phyloP scores from a whole-genome alignment of 1,140 invertebrate species.

The Hestina assimilis region DNA sequence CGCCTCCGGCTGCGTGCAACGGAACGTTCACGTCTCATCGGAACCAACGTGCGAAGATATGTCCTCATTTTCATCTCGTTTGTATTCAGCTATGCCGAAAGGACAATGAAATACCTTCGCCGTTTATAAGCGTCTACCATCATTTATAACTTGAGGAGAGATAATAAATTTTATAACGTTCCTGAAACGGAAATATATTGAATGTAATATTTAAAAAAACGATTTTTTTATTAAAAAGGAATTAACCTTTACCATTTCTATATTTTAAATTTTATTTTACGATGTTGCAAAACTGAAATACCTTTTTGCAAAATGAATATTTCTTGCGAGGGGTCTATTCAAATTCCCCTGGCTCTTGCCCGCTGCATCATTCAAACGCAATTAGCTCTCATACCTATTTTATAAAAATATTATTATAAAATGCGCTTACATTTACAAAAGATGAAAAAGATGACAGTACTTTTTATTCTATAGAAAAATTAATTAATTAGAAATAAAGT shows the following conservation, averaged over 20 bases:
- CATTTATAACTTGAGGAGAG: constrained; percentile 4
- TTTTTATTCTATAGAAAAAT: no score
- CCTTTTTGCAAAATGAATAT: constrained; percentile 21
- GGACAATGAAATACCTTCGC: constrained; percentile 24
- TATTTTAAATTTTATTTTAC: constrained; percentile 21
- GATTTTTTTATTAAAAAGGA: no score
- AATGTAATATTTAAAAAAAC: no score
- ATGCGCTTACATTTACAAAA: constrained; percentile 1
- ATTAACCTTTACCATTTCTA: no score
- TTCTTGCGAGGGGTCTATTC: constrained; percentile 24
- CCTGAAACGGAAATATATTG: no score
- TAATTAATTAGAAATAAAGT: no score
- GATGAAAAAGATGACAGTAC: no score
- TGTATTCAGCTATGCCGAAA: constrained; percentile 51
- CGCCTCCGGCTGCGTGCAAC: constrained; percentile 56
- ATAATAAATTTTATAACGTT: constrained; percentile 2
- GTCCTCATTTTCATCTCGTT: constrained; percentile 59
- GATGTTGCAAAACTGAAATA: constrained; percentile 16
- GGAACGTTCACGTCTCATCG: constrained; percentile 49
- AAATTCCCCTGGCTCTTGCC: constrained; percentile 25
- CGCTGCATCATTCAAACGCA: constrained; percentile 26
- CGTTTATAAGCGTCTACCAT: constrained; percentile 14
- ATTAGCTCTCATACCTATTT: constrained; percentile 26
- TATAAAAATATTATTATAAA: constrained; percentile 15
- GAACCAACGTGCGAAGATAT: constrained; percentile 62